Percentiles rank a stretch among this genome's conserved stretches.
These are phyloP conservation scores for Nemotelus pantherinus DNA, from an alignment of 2,888 invertebrate genomes.

Conservation along the genomic window DNA sequence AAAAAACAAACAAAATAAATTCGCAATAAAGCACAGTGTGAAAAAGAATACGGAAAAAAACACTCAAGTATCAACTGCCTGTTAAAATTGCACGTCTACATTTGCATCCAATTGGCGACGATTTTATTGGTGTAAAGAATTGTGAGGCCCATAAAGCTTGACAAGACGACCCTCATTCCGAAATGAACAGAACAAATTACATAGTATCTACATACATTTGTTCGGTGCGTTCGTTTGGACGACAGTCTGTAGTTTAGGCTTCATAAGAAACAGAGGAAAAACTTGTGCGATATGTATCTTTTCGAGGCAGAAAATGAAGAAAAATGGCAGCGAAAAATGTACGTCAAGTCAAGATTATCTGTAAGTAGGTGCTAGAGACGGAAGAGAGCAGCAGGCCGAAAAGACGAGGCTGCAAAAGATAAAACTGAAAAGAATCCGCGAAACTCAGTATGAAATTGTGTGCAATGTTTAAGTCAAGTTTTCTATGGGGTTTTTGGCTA, in stretches of 20 bases:
- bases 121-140: conserved; percentile 5
- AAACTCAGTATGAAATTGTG: neutral
- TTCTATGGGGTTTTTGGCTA: neutral
- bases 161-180: neutral
- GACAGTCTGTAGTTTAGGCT: no score
- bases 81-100: conserved; percentile 3
- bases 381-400: neutral
- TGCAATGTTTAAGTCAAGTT: neutral
- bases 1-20: no score
- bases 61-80: neutral
- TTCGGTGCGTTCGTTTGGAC: no score
- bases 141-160: neutral
- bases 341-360: neutral
- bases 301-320: neutral
- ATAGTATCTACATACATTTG: neutral
- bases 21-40: no score
- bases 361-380: neutral
- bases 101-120: conserved; percentile 14
- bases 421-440: no score
- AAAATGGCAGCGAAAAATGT: neutral
- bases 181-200: neutral
- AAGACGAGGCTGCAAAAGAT: neutral
- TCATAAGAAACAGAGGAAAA: no score
- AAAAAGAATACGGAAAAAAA: no score
- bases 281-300: no score